Percentiles rank a stretch among this genome's conserved stretches.
These are phyloP conservation scores for Sardina pilchardus DNA, from an alignment of 2,113 vertebrate species.

Conservation along the genomic window DNA sequence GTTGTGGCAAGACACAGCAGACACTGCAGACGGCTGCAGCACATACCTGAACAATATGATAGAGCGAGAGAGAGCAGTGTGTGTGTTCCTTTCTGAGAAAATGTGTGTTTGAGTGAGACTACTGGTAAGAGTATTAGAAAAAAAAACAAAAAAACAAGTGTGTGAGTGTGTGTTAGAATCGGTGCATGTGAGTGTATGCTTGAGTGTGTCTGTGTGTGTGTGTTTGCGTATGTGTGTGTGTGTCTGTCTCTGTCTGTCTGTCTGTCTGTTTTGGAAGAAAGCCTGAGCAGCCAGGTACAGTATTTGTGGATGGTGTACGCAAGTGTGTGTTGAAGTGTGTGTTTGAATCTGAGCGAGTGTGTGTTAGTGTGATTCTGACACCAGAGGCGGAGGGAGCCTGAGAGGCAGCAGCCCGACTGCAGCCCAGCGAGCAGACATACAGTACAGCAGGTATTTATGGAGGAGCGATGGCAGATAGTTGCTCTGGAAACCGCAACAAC, in stretches of 20 bases:
- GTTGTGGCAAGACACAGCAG: neutral
- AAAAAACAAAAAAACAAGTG: no score
- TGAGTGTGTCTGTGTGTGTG: neutral
- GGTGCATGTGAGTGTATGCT: neutral
- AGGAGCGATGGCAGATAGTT: slow-evolving; percentile 69
- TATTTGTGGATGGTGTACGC: neutral
- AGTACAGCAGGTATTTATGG: slow-evolving; percentile 55
- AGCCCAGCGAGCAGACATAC: slow-evolving; percentile 39
- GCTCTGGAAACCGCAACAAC: slow-evolving; percentile 81
- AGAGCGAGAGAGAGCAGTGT: no score
- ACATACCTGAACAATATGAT: neutral
- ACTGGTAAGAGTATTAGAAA: no score
- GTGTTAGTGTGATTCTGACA: neutral
- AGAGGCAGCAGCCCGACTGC: slow-evolving; percentile 24
- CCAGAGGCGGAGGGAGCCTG: slow-evolving; percentile 2
- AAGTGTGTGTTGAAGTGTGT: neutral
- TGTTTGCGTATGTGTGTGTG: neutral
- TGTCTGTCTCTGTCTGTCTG: neutral
- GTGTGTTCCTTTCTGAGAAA: no score
- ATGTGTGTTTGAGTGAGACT: no score
- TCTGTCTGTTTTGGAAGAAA: neutral
- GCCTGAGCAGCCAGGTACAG: no score
- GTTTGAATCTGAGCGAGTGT: neutral
- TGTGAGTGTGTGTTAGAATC: no score
- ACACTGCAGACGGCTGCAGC: no score